Evolutionary conservation across 2,113 vertebrate species (phyloP).

Genomic region (Shinisaurus crocodilurus): DNA sequence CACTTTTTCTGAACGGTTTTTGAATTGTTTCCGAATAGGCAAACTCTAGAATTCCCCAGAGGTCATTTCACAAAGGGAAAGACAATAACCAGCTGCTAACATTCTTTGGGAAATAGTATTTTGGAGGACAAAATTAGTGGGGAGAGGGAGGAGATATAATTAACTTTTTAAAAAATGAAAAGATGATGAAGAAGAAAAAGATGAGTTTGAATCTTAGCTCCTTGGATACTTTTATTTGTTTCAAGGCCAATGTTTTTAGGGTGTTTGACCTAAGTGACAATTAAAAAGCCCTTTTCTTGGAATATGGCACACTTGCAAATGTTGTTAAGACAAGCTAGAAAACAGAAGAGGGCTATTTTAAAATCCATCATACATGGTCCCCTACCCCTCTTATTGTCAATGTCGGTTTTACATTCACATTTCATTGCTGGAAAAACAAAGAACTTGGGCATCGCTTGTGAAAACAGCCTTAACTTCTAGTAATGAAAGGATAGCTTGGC

Average conservation of each 20-base stretch:
- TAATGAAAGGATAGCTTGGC: not conserved
- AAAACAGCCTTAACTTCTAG: not conserved
- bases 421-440: not conserved
- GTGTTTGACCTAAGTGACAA: not conserved
- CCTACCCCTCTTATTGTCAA: not conserved
- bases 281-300: not conserved
- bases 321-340: not conserved
- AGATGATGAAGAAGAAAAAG: not conserved
- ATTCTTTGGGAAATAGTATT: not conserved
- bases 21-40: no score
- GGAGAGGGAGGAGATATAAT: not conserved
- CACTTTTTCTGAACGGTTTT: not conserved
- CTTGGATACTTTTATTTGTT: not conserved
- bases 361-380: not conserved
- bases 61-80: not conserved
- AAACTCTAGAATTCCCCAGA: conserved; percentile 7
- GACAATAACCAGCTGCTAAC: not conserved
- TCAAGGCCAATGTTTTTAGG: not conserved
- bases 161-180: not conserved
- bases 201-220: not conserved
- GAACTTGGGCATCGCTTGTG: not conserved
- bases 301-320: not conserved
- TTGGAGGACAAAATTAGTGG: not conserved
- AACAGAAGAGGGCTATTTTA: not conserved
- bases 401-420: not conserved